These are phyloP conservation scores for Rhinoptilus africanus DNA, from an alignment of 2,113 vertebrate genomes.

Conservation along the genomic window DNA sequence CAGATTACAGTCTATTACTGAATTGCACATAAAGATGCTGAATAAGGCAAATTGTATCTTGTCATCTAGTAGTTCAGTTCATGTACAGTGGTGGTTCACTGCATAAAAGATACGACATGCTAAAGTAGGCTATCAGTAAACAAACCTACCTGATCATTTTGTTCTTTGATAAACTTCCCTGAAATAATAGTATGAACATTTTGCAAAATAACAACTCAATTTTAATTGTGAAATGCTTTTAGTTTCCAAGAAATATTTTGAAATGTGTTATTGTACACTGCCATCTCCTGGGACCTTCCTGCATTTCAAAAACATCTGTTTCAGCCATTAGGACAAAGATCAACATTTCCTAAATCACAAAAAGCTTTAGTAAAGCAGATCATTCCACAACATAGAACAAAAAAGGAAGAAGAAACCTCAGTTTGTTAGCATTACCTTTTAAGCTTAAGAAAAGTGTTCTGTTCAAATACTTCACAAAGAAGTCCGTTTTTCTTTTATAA, in stretches of 20 bases:
- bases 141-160: background rate
- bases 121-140: background rate
- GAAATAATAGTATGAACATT: background rate
- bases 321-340: background rate
- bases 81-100: background rate
- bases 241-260: constrained; percentile 8
- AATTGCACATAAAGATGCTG: background rate
- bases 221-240: constrained; percentile 12
- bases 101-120: background rate
- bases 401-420: background rate
- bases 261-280: constrained; percentile 28
- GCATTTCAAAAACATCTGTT: constrained; percentile 21
- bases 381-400: background rate
- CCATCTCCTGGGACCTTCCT: constrained; percentile 42
- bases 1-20: background rate
- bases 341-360: background rate
- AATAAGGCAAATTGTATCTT: background rate
- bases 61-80: background rate
- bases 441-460: background rate
- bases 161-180: background rate
- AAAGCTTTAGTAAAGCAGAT: background rate
- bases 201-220: background rate
- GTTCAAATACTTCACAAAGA: background rate
- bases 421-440: background rate
- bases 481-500: background rate